Percentiles rank a stretch among this genome's conserved stretches.
phyloP scores from a whole-genome alignment of 2,113 vertebrate species.

The Gadus chalcogrammus region DNA sequence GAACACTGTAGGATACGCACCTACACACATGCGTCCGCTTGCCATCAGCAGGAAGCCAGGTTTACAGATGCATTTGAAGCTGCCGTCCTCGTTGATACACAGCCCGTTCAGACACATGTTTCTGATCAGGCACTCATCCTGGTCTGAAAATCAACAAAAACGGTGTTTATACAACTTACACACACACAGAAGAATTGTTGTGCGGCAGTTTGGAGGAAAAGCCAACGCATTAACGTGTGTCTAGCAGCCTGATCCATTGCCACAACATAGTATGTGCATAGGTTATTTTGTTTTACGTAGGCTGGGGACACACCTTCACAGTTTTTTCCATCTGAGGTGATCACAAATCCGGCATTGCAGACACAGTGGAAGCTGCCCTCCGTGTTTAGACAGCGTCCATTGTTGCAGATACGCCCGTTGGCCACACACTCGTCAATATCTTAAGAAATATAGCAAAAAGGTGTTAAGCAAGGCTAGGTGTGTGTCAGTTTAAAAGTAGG shows the following conservation, averaged over 20 bases:
- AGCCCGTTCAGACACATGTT: conserved; percentile 97
- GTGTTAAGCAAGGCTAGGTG: conserved; percentile 4
- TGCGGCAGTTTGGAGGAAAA: neutral
- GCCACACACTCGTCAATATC: conserved; percentile 96
- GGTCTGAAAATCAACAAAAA: conserved; percentile 72
- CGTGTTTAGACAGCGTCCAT: conserved; percentile 96
- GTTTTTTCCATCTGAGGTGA: conserved; percentile 71
- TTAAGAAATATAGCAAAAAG: conserved; percentile 56
- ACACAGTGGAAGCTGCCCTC: conserved; percentile 98
- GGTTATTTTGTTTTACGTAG: neutral
- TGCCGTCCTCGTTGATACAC: conserved; percentile 97
- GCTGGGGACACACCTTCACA: conserved; percentile 66
- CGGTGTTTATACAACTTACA: too few relatives aligned
- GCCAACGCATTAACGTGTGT: neutral
- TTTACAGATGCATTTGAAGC: conserved; percentile 98
- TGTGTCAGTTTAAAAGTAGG: too few relatives aligned
- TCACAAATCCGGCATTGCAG: conserved; percentile 96
- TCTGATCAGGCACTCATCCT: conserved; percentile 91
- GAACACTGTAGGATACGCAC: conserved; percentile 47
- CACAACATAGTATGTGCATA: neutral
- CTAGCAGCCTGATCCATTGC: too few relatives aligned
- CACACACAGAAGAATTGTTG: neutral
- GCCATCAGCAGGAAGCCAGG: conserved; percentile 82
- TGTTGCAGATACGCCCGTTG: conserved; percentile 93
- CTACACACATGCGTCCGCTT: conserved; percentile 74